Percentiles rank a stretch among this genome's conserved stretches.
Conservation (phyloP, 2,888 invertebrate species). For the Eupeodes luniger region DNA sequence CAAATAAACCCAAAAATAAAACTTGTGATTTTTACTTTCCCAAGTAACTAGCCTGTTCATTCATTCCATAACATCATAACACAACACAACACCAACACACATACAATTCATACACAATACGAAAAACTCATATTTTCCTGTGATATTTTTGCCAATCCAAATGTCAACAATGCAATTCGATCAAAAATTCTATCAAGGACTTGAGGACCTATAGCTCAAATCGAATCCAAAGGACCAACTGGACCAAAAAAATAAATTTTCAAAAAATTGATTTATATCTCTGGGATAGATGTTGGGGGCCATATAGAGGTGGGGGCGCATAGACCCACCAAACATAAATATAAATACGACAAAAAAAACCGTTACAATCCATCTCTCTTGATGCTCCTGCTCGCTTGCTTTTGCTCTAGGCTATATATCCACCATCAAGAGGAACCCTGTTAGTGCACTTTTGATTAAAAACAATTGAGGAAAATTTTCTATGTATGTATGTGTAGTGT, state of each 20-base stretch:
- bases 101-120: background rate
- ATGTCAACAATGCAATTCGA: slow-evolving; percentile 44
- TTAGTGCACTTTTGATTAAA: slow-evolving; percentile 57
- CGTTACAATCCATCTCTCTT: slow-evolving; percentile 37
- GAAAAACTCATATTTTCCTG: slow-evolving; percentile 27
- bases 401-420: background rate
- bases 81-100: background rate
- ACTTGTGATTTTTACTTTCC: background rate
- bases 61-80: background rate
- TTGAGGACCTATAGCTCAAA: background rate
- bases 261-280: slow-evolving; percentile 25
- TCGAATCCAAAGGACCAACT: slow-evolving; percentile 19
- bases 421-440: background rate
- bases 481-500: background rate
- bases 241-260: slow-evolving; percentile 37
- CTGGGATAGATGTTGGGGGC: background rate
- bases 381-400: background rate
- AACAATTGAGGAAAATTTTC: slow-evolving; percentile 54
- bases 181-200: slow-evolving; percentile 45
- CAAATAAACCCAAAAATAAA: background rate
- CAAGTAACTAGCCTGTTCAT: background rate
- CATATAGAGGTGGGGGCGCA: background rate
- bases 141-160: slow-evolving; percentile 10
- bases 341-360: background rate
- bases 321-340: background rate